These are phyloP conservation scores for Recurvirostra avosetta DNA, from an alignment of 2,113 vertebrate species.

Conservation along the genomic window DNA sequence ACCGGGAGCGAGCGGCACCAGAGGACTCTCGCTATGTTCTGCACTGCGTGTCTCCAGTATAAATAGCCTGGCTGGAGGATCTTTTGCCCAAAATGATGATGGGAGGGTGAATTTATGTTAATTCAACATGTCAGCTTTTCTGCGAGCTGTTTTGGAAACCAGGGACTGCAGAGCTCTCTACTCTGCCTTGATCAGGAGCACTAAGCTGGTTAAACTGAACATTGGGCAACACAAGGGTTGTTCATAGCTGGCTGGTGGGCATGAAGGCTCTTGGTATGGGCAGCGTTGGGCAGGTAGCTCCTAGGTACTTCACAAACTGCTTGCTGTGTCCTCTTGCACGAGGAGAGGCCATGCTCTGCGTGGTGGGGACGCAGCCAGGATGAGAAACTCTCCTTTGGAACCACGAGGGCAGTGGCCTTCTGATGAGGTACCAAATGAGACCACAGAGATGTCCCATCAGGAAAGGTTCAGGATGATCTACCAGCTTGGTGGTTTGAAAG, in stretches of 20 bases:
- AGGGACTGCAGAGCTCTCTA: neutral
- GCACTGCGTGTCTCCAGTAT: neutral
- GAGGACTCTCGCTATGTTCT: neutral
- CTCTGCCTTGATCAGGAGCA: neutral
- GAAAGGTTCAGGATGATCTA: neutral
- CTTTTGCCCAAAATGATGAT: constrained; percentile 27
- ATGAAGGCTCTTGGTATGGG: neutral
- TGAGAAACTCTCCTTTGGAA: neutral
- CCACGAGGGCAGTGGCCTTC: neutral
- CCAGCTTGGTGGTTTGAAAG: neutral
- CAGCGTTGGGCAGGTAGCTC: neutral
- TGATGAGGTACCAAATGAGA: neutral
- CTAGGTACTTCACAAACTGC: neutral
- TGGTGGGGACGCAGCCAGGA: rapidly evolving
- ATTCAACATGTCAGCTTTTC: constrained; percentile 66
- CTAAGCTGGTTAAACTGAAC: neutral
- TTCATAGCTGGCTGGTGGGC: neutral
- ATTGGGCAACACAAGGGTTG: neutral
- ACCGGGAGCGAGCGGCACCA: neutral
- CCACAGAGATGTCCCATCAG: neutral
- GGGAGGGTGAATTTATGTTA: constrained; percentile 51
- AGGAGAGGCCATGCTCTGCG: neutral
- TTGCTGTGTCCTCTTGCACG: neutral
- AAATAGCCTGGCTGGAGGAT: constrained; percentile 47
- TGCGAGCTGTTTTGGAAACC: constrained; percentile 40